Evolutionary conservation across 1,140 invertebrate genomes (phyloP).

Genomic region (Cepaea nemoralis): DNA sequence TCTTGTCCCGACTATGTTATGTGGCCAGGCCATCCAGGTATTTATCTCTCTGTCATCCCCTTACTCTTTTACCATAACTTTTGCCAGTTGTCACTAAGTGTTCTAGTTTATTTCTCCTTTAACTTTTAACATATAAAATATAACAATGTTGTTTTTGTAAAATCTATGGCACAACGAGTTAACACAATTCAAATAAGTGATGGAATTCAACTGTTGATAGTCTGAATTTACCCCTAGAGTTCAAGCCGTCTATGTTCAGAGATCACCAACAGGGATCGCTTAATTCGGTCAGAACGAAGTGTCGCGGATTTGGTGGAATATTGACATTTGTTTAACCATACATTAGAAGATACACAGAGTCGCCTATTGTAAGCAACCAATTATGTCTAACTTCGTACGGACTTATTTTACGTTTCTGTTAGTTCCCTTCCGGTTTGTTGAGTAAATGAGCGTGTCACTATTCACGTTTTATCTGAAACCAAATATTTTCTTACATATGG

Average conservation of each 20-base stretch:
- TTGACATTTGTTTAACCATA: background rate
- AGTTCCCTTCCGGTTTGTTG: background rate
- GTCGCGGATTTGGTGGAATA: background rate
- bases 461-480: too few species aligned
- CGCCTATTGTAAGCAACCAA: background rate
- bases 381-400: background rate
- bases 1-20: too few species aligned
- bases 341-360: background rate
- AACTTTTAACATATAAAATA: too few species aligned
- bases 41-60: too few species aligned
- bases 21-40: too few species aligned
- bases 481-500: background rate
- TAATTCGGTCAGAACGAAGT: background rate
- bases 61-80: too few species aligned
- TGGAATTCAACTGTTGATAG: background rate
- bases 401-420: background rate
- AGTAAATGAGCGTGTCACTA: background rate
- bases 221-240: background rate
- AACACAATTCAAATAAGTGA: too few species aligned
- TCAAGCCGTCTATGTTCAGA: background rate
- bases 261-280: background rate
- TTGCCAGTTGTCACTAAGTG: too few species aligned
- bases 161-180: too few species aligned
- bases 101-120: too few species aligned
- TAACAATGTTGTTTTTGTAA: too few species aligned